A percentile compares a stretch with the other conserved stretches of the same genome.
phyloP scores from a whole-genome alignment of 2,113 vertebrate genomes.

The Neomonachus schauinslandi region DNA sequence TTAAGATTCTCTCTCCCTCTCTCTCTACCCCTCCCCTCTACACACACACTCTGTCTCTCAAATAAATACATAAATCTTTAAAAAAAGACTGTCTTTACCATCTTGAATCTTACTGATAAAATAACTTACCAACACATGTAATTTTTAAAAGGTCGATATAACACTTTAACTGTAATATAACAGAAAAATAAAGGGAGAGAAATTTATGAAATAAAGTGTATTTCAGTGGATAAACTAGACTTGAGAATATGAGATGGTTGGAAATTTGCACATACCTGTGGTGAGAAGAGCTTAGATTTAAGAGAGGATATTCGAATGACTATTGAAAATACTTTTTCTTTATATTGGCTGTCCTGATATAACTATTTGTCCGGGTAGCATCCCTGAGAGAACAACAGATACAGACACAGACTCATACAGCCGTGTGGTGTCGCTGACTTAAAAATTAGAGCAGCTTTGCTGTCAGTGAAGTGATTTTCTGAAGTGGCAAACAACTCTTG shows the following conservation, averaged over 20 bases:
- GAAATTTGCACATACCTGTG: background rate
- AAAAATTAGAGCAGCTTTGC: background rate
- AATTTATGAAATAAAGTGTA: background rate
- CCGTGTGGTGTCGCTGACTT: background rate
- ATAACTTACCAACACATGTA: background rate
- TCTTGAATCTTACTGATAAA: background rate
- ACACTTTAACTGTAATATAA: background rate
- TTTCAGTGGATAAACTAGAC: background rate
- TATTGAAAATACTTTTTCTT: constrained; percentile 12
- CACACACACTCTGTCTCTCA: background rate
- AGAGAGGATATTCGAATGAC: background rate
- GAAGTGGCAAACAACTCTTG: background rate
- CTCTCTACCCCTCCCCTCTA: too few relatives aligned
- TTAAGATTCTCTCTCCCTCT: background rate
- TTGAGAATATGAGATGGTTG: background rate
- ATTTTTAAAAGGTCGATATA: background rate
- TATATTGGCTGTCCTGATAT: background rate
- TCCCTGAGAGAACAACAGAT: background rate
- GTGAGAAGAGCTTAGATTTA: background rate
- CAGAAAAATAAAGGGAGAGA: background rate
- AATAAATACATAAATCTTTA: background rate
- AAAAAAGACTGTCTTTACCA: background rate
- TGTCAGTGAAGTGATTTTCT: background rate
- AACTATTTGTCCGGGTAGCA: background rate
- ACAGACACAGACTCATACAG: background rate